phyloP scores from a whole-genome alignment of 2,888 invertebrate species.

The Tyria jacobaeae region DNA sequence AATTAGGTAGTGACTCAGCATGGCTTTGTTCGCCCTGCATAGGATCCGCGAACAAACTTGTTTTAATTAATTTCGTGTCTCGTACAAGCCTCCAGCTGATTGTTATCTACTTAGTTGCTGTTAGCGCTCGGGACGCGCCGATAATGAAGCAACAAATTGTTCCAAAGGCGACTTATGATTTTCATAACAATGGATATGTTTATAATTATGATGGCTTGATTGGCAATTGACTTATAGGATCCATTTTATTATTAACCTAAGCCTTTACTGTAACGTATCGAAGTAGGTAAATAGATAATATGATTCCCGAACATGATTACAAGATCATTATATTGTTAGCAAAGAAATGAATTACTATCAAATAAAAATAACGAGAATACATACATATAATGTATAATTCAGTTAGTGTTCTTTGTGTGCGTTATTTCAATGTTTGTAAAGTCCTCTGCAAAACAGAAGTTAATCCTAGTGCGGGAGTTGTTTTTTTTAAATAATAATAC shows the following conservation, averaged over 20 bases:
- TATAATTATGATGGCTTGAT: conserved; percentile 24
- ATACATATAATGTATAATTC: too few relatives aligned
- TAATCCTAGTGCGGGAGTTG: too few relatives aligned
- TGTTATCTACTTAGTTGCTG: conserved; percentile 86
- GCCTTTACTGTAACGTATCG: too few relatives aligned
- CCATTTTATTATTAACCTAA: neutral
- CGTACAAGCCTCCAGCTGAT: conserved; percentile 85
- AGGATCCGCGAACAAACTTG: conserved; percentile 87
- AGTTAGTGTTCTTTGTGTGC: too few relatives aligned
- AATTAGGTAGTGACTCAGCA: conserved; percentile 86
- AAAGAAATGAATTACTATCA: too few relatives aligned
- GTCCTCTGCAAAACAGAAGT: too few relatives aligned
- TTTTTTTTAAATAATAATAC: too few relatives aligned
- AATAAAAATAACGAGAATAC: too few relatives aligned
- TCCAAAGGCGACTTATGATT: conserved; percentile 71
- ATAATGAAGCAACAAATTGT: conserved; percentile 83
- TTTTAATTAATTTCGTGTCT: conserved; percentile 87
- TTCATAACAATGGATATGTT: conserved; percentile 56
- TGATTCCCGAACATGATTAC: too few relatives aligned
- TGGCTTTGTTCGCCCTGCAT: conserved; percentile 84
- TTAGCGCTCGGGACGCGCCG: conserved; percentile 80
- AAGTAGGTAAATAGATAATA: too few relatives aligned
- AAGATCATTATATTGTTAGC: too few relatives aligned
- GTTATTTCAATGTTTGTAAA: too few relatives aligned
- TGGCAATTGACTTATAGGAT: conserved; percentile 12